Evolutionary conservation across 2,797 vertebrate species (phyloP), one percentile per base, ranked within the genome.

Genomic region (Cossypha caffra): DNA sequence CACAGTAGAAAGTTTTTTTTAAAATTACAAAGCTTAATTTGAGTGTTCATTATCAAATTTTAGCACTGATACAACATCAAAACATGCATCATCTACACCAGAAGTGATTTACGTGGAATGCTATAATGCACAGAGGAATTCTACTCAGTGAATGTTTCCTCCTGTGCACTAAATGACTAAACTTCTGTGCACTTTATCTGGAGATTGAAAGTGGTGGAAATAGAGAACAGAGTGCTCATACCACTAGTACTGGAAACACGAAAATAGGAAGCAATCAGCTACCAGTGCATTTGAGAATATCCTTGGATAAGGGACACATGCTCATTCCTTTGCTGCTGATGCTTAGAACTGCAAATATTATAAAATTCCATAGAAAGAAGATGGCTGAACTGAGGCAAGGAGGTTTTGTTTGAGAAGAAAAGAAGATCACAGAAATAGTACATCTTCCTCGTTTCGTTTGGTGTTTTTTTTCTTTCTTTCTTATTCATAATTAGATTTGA

Each of bases 1-100:
- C 13, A 47, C 0, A 8, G 9, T 6, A 84, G 43, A 64, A 73
- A 69, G n/a, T 43, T 23, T 7, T 3, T 7, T 3, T 1, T 15
- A 35, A 54, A 81, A 66, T 24, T 55, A 40, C 4, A 43, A 69
- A 67, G 3, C 6, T 69, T 78, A 55, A 74, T 88, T 42, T 38
- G 31, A 73, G 13, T n/a, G 5, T 33, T 85, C 14, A 21, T 63
- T 74, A 86, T 26, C 16, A 82, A 93, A 79, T 16, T 69, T 33
- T 58, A 89, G 20, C 37, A 43, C 37, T 63, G 19, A 45, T 25
- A n/a, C 19, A 72, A 66, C 33, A 64, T 16, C 12, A 31, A 84
- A 68, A 64, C 57, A 48, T 4, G 1, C 25, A 69, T 45, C 31
- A 74, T 45, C 48, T 76, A 50, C 7, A 42, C 10, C 16, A 62